Evolutionary conservation across 37 sponge, comb jelly and placozoan genomes (phyloP).

Genomic region (Cladorhizidae sp.): DNA sequence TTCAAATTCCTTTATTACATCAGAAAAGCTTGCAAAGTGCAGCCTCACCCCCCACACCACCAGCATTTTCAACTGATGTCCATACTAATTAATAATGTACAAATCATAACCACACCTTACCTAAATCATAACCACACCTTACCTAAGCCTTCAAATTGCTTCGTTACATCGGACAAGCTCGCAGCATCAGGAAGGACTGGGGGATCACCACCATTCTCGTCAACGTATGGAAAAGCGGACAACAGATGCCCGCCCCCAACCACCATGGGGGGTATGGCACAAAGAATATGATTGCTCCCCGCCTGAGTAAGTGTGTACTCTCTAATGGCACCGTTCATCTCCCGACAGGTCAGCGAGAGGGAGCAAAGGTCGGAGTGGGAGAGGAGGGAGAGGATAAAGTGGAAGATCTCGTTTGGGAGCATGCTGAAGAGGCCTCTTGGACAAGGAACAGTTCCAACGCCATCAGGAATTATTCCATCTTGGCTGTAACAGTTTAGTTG

Average conservation of each 20-base stretch:
- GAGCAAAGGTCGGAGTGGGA: constrained; percentile 11
- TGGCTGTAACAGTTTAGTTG: too few relatives aligned
- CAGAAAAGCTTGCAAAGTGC: too few relatives aligned
- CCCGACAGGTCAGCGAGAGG: constrained; percentile 15
- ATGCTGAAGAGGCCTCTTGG: constrained; percentile 19
- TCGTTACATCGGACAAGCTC: background rate
- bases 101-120: background rate
- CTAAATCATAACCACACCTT: background rate
- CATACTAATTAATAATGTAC: too few relatives aligned
- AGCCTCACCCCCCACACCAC: too few relatives aligned
- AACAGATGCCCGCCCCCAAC: background rate
- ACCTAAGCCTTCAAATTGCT: constrained; percentile 15
- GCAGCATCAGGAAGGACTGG: background rate
- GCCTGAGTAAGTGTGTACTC: constrained; percentile 11
- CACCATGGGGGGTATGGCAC: background rate
- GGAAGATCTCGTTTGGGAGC: constrained; percentile 42
- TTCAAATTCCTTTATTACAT: too few relatives aligned
- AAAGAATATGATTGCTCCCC: constrained; percentile 27
- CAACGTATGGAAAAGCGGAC: background rate
- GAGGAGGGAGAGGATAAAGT: constrained; percentile 24
- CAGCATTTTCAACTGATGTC: too few relatives aligned
- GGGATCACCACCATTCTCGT: background rate
- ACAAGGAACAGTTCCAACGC: background rate
- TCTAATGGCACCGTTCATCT: constrained; percentile 6
- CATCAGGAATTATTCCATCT: background rate